Evolutionary conservation across 2,113 vertebrate species (phyloP), one percentile per base, ranked within the genome.

Genomic region (Tupaia chinensis): DNA sequence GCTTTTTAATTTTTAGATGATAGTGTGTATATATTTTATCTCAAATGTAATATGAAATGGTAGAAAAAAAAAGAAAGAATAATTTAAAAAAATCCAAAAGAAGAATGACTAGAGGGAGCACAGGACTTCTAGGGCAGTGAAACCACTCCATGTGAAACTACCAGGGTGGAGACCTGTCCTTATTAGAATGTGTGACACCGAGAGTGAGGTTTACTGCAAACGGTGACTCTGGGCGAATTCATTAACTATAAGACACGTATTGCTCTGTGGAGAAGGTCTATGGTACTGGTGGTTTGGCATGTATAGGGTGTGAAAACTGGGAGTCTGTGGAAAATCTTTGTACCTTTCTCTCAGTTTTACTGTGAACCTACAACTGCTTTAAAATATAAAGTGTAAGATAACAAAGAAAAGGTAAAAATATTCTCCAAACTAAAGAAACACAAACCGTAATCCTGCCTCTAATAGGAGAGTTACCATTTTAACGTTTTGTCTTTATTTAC

Each of bases 401-500:
- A 70, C 60, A 65, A 61, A 80, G 29, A 6, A 80, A 80, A 87
- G 22, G 3, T 74, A 74, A 63, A 13, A 61, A 17, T 60, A 58
- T 92, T 53, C 29, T 0, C 34, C 16, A 93, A 60, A 3, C 1
- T 19, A 81, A 13, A 29, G 94, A 93, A 87, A 1, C 9, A 77
- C 2, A 90, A 68, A 53, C 65, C 13, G 0, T 65, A 32, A 79
- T 69, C 89, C 56, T 25, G 17, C 54, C 29, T 79, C 44, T 81
- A 56, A 60, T 32, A 92, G 32, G 56, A 60, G 53, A 92, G 32
- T 19, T 66, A 53, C 14, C 2, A 27, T 20, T 86, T 61, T 80
- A 87, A 93, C 1, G 68, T 66, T 91, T 84, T 10, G 23, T 65
- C 19, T 85, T 90, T 92, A 29, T 96, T 81, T 96, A 7, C 66